Base-by-base conservation (phyloP, 2,797 vertebrate species). In the Tachyglossus aculeatus region DNA sequence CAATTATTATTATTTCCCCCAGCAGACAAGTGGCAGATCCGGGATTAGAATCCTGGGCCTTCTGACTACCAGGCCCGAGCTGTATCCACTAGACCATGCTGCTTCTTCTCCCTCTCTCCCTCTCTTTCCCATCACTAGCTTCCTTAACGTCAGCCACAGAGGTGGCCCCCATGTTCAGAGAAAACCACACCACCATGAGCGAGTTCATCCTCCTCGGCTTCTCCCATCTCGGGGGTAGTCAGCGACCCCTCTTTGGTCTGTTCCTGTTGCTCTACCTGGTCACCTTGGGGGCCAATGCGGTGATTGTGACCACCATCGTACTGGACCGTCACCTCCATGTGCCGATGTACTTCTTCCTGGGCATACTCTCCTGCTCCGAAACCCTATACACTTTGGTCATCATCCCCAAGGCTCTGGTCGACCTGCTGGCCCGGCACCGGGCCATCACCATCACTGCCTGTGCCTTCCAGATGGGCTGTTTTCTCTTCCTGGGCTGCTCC, bases 401-500 rank as follows among this genome's bases (percentile, higher is more conserved):
- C 25, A 63, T 88, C 2, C 85, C 86, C 25, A 85, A 82, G 67
- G 84, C 85, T 81, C 57, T 88, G 37, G 38, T 67, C 4, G 81
- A 78, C 34, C 39, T 83, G 31, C 24, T 87, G n/a, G 24, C 45
- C 6, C 59, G 38, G 29, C 80, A 70, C 14, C 79, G 68, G 41
- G 58, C 43, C 34, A 86, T 87, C 53, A 82, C 83, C 31, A 77
- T 92, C 38, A 14, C 83, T 13, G 85, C 83, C 19, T 93, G 93
- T 54, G 45, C 91, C 4, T 72, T 90, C 16, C 92, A 93, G 53
- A 82, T 79, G 55, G 83, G 87, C 29, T 63, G 90, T 44, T 88
- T 93, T 45, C 91, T 91, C 41, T 90, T 89, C 18, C 89, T 91
- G 11, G 90, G 89, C 4, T 88, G 88, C 3, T 74, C 91, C 27